Evolutionary conservation across 2,797 vertebrate genomes (phyloP), one percentile per base, ranked within the genome.

Genomic region (Morus bassanus): DNA sequence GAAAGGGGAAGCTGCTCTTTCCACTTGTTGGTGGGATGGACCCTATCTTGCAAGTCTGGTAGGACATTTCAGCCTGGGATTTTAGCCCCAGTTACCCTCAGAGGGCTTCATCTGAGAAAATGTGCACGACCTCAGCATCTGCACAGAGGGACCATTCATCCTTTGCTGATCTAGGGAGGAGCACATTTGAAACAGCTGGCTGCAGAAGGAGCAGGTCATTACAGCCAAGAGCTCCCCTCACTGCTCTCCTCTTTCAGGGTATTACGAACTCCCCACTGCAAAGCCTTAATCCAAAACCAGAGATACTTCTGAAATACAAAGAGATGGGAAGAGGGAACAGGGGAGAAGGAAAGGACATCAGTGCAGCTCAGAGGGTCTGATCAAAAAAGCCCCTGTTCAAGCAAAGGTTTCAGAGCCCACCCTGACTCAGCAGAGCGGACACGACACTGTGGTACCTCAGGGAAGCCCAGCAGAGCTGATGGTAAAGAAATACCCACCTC

Each of bases 401-500:
- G 39, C 30, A 19, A 39, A 69, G 57, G 33, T 9, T 33, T 30
- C 3, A 2, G n/a, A 46, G 17, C 37, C 48, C 67, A 64, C 12
- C 61, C 76, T 23, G 76, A 19, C 53, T 21, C 48, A 48, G 76
- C 39, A 78, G 80, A 41, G 81, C 0, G 1, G 67, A 23, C n/a
- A 37, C 2, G 0, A 11, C 51, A 19, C 69, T 2, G 33, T 0
- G 48, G 80, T 6, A 33, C 3, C 65, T 7, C 31, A 8, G 13
- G 46, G 53, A 33, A 84, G 21, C 17, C 46, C 2, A 0, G 43
- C 31, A 76, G 50, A 80, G n/a, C 17, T 2, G 2, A 2, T 1
- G 8, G 25, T 5, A 14, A 19, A 18, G 28, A 7, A 51, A 63
- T 28, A 98, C 99, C 72, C 77, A 99, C 99, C 99, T 99, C 99